phyloP scores from a whole-genome alignment of 2,888 invertebrate species.

The Papilio elwesi region DNA sequence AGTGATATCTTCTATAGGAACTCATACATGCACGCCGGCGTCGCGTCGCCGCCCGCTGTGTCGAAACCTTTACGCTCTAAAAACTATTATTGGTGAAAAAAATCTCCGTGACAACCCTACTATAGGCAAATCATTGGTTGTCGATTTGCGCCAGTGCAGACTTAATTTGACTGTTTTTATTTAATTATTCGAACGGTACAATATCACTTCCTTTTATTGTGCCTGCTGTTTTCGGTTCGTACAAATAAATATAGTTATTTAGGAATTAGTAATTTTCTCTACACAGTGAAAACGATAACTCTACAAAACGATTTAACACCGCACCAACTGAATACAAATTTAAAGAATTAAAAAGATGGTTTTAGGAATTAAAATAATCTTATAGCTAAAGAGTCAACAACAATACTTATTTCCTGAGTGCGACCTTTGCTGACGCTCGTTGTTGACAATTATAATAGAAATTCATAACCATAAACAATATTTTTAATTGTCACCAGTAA shows the following conservation, averaged over 20 bases:
- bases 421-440: too few species aligned
- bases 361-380: too few species aligned
- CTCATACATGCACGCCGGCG: too few species aligned
- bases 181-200: constrained; percentile 35
- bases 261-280: neutral
- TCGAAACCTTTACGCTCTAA: neutral
- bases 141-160: constrained; percentile 21
- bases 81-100: neutral
- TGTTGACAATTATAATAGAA: too few species aligned
- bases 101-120: constrained; percentile 1
- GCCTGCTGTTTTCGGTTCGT: constrained; percentile 1
- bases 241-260: neutral
- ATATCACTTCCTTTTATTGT: constrained; percentile 25
- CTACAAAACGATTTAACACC: too few species aligned
- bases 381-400: too few species aligned
- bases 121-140: constrained; percentile 10
- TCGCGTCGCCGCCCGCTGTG: too few species aligned
- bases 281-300: neutral
- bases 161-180: constrained; percentile 31
- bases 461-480: too few species aligned
- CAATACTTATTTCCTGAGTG: too few species aligned
- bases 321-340: neutral
- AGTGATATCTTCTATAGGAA: too few species aligned
- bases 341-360: neutral
- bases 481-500: too few species aligned